Percentiles rank a stretch among this genome's conserved stretches.
Conservation (phyloP, 2,797 vertebrate genomes). For the Rhinoraja longicauda region DNA sequence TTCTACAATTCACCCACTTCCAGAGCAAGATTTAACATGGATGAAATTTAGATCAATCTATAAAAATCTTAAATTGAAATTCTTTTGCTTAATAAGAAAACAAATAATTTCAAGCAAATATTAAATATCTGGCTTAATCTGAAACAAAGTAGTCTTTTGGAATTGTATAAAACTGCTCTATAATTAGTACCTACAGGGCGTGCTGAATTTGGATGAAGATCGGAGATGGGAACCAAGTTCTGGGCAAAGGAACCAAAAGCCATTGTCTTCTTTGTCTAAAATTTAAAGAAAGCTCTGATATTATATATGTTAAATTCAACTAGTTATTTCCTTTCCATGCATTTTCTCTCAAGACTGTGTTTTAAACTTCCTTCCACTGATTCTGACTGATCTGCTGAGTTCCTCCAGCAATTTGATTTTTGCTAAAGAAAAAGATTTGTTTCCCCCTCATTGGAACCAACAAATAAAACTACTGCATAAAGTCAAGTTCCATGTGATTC, state of each 20-base stretch:
- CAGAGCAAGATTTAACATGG: no score
- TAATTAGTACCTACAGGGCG: conserved; percentile 69
- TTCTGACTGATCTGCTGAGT: no score
- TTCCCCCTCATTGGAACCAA: not conserved
- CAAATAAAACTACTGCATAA: not conserved
- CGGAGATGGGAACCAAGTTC: conserved; percentile 69
- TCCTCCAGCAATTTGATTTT: no score
- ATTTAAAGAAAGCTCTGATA: conserved; percentile 44
- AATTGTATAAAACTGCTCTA: not conserved
- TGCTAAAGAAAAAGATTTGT: not conserved
- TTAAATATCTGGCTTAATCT: not conserved
- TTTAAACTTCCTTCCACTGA: not conserved
- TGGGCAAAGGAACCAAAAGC: conserved; percentile 53
- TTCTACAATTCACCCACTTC: not conserved
- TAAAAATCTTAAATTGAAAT: not conserved
- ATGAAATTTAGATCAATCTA: not conserved
- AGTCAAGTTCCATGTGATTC: not conserved
- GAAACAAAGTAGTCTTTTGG: not conserved
- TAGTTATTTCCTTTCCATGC: not conserved
- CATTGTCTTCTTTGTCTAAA: conserved; percentile 59
- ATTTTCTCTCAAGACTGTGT: not conserved
- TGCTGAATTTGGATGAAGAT: conserved; percentile 77
- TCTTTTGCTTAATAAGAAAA: not conserved
- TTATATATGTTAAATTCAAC: not conserved
- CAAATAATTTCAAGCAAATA: not conserved